These are phyloP conservation scores for Morone chrysops DNA, from an alignment of 2,113 vertebrate species.

Conservation along the genomic window DNA sequence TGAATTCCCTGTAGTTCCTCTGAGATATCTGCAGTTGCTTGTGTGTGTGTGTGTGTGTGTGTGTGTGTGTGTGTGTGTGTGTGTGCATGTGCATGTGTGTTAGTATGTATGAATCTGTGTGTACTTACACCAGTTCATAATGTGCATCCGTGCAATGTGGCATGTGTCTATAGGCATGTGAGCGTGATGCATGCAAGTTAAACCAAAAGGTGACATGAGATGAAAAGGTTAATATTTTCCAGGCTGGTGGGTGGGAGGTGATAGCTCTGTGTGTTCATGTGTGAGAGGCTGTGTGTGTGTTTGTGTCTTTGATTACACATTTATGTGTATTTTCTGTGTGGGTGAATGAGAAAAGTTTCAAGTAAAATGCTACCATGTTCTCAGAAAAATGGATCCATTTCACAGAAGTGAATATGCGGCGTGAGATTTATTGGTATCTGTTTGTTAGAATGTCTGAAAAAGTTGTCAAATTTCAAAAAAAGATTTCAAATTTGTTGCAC, in stretches of 20 bases:
- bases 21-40: conserved; percentile 54
- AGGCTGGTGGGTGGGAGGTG: conserved; percentile 74
- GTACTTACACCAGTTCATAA: conserved; percentile 13
- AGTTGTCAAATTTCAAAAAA: not conserved
- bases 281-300: conserved; percentile 24
- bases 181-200: conserved; percentile 52
- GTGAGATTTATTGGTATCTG: not conserved
- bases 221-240: conserved; percentile 80
- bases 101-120: conserved; percentile 27
- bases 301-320: conserved; percentile 30
- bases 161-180: conserved; percentile 51
- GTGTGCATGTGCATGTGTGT: not conserved
- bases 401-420: conserved; percentile 3
- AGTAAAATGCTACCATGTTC: conserved; percentile 28
- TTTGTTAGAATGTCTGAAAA: not conserved
- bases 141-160: conserved; percentile 35
- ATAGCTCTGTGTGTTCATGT: conserved; percentile 57
- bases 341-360: conserved; percentile 52
- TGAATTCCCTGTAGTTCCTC: conserved; percentile 68
- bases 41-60: conserved; percentile 5
- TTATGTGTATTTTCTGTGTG: conserved; percentile 60
- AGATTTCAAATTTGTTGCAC: not conserved
- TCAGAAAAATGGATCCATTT: conserved; percentile 22
- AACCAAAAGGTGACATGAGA: conserved; percentile 72
- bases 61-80: no score